A percentile compares a stretch with the other conserved stretches of the same genome.
These are phyloP conservation scores for Uria aalge DNA, from an alignment of 2,113 vertebrate species.

Conservation along the genomic window DNA sequence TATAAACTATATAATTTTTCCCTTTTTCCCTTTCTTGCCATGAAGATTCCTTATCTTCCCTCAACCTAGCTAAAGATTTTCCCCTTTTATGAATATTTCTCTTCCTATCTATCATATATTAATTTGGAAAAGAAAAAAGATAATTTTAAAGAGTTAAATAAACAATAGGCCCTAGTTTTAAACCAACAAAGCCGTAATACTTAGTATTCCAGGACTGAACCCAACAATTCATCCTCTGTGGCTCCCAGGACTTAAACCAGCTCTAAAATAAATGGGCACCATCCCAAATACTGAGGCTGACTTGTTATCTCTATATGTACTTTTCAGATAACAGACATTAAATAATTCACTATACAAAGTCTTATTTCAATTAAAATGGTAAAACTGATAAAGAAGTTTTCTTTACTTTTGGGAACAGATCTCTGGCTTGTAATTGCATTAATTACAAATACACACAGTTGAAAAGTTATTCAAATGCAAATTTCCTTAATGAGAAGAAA, in stretches of 20 bases:
- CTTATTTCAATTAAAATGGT: constrained; percentile 66
- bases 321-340: constrained; percentile 59
- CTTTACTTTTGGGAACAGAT: constrained; percentile 53
- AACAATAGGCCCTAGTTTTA: neutral
- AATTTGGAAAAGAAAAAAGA: neutral
- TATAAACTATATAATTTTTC: neutral
- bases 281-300: constrained; percentile 20
- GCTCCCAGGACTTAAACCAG: neutral
- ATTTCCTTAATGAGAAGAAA: constrained; percentile 65
- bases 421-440: constrained; percentile 67
- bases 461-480: constrained; percentile 69
- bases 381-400: constrained; percentile 64
- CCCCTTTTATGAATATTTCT: neutral
- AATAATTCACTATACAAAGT: constrained; percentile 58
- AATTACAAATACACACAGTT: constrained; percentile 62
- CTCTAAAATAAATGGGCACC: constrained; percentile 33
- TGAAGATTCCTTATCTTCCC: neutral
- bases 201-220: constrained; percentile 3
- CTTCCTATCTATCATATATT: neutral
- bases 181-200: neutral
- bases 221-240: constrained; percentile 31
- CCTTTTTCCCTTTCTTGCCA: neutral
- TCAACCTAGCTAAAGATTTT: neutral
- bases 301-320: constrained; percentile 53
- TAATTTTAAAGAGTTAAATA: neutral